Percentiles rank a stretch among this genome's conserved stretches.
phyloP scores from a whole-genome alignment of 2,888 invertebrate species.

The Embidobia sp. region DNA sequence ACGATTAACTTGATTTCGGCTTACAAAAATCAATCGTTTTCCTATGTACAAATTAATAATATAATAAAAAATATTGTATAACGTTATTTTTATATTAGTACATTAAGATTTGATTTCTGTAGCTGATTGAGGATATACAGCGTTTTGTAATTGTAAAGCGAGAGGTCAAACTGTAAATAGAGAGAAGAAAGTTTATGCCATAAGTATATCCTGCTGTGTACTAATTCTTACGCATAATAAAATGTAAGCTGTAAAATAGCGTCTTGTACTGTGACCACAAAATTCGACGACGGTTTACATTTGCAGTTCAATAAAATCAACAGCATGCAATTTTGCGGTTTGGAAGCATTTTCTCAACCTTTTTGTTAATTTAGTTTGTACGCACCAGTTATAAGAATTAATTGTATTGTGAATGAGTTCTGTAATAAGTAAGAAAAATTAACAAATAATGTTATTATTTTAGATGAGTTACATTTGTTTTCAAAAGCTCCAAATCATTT shows the following conservation, averaged over 20 bases:
- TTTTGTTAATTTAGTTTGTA: constrained; percentile 79
- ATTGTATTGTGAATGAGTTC: constrained; percentile 80
- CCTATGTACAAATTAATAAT: constrained; percentile 7
- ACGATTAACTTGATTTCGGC: no score
- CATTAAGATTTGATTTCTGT: background rate
- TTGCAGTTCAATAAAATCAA: constrained; percentile 34
- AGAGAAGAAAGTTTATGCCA: constrained; percentile 73
- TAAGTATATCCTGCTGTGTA: constrained; percentile 77
- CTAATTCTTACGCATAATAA: constrained; percentile 74
- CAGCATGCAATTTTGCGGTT: constrained; percentile 50
- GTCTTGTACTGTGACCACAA: constrained; percentile 63
- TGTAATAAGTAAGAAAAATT: constrained; percentile 81
- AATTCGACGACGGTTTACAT: constrained; percentile 28
- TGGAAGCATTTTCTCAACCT: constrained; percentile 64
- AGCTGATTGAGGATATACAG: background rate
- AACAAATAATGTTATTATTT: constrained; percentile 72
- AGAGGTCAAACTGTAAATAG: constrained; percentile 73
- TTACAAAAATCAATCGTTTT: no score
- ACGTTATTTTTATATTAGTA: constrained; percentile 21
- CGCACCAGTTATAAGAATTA: constrained; percentile 79
- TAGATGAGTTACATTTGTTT: constrained; percentile 9
- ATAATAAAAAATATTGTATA: constrained; percentile 12
- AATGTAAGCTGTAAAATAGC: constrained; percentile 73
- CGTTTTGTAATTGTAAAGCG: constrained; percentile 22
- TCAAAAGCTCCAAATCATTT: background rate